Conservation (phyloP, 1,140 invertebrate genomes). For the Aleiodes sp. region DNA sequence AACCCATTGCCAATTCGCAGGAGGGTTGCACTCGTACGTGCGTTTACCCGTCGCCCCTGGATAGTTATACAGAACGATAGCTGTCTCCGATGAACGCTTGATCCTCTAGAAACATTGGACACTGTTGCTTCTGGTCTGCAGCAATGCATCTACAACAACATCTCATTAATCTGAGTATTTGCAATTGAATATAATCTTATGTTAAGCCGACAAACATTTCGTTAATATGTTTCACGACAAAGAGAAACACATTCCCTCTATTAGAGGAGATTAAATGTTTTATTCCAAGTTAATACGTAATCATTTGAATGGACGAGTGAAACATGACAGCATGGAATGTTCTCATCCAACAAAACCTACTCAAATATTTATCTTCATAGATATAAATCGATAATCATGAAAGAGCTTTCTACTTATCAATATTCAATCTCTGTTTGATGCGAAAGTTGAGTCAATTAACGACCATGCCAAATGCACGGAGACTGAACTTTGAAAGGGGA, state of each 20-base stretch:
- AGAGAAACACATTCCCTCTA: no score
- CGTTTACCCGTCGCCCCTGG: slow-evolving; percentile 34
- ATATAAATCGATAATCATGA: background rate
- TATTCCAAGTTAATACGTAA: no score
- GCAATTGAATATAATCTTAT: no score
- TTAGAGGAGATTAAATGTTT: no score
- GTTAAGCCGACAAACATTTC: no score
- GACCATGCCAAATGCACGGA: background rate
- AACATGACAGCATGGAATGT: no score
- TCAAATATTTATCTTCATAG: no score
- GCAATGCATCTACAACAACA: no score
- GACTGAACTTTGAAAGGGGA: background rate
- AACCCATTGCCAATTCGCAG: slow-evolving; percentile 40
- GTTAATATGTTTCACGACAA: no score
- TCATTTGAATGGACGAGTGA: no score
- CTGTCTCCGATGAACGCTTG: background rate
- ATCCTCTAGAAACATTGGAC: slow-evolving; percentile 9
- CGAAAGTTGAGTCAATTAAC: background rate
- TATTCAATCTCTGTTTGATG: background rate
- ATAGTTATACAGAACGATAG: background rate
- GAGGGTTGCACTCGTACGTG: slow-evolving; percentile 42
- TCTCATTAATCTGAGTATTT: background rate
- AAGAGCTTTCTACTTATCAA: no score
- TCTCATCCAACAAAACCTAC: no score
- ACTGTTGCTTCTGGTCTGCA: slow-evolving; percentile 29